Base-by-base conservation (phyloP, 2,113 vertebrate genomes). In the Desmodus rotundus region DNA sequence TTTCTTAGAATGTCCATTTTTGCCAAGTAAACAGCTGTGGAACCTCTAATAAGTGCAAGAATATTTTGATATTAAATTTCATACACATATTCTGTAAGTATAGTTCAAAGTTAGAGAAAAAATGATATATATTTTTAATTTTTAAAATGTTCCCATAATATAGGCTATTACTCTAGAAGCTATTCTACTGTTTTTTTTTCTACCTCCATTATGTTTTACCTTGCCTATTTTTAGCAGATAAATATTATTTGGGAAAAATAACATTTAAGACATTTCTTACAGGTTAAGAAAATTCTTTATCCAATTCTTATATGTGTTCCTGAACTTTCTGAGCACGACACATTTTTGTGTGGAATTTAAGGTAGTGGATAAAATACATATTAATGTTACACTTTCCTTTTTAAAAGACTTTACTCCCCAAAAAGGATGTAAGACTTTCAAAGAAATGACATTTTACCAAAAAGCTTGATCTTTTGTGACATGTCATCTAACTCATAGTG, bases 401-500 rank as follows among this genome's bases (percentile, higher is more conserved):
- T 74, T 82, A 95, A 95, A 54, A 96, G 87, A 94, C 31, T 58
- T 96, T 94, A 91, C 89, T 84, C 52, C 91, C 15, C 82, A 92
- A 97, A 98, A 41, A 45, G 15, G 36, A 77, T 90, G 38, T 20
- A 95, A 7, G 3, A 96, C 91, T 97, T 97, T 96, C 91, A 97
- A 97, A 97, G 76, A 97, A 96, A 94, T 97, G 84, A 97, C 95
- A 97, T 98, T 98, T 98, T 96, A 97, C 63, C 77, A 96, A 98
- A 94, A 98, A 96, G 70, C 89, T 98, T 98, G 91, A 94, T 97
- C 94, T 98, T 92, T 97, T 97, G 94, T 97, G 90, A 95, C 95
- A 98, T 97, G 38, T 68, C 94, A 94, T 98, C 96, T 97, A 97
- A 98, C 94, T 96, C 73, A 80, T 95, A 97, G 96, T 97, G 90